Base-by-base conservation (phyloP, 2,888 invertebrate species). In the Galeopsomyia nigrocyanea region DNA sequence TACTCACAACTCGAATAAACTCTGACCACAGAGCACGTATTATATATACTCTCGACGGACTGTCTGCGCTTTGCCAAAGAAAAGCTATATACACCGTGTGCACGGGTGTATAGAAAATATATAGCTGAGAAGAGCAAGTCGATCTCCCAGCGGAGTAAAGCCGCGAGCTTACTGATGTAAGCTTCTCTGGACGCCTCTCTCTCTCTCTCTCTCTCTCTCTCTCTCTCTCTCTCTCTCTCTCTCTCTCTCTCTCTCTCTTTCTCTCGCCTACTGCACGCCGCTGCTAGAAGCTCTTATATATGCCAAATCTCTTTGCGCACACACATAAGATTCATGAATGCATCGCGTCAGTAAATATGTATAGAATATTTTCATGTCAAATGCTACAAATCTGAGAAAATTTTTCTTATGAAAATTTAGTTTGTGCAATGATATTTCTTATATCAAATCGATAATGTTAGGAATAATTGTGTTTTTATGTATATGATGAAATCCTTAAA, bases 131-230 rank as follows among this genome's bases (percentile, higher is more conserved):
- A 63, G 58, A 57, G 31, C 63, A 39, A 39, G 80, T 81, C 81
- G 82, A 82, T 83, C 82, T 84, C 80, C 78, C 79, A 76, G 80
- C 77, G 75, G 75, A 80, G 77, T 82, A 83, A 83, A 81, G 83
- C 79, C 76, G 76, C 79, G 76, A 81, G 82, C 83, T 83, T 83
- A 83, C 79, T 77, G 65, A 64, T 78, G 78, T 83, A 83, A 84
- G 82, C 82, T 80, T 76, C 80, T 79, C 79, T 77, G 73, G 64
- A 66, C 75, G 65, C 22, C 62, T 78, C 78, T 80, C 80, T 77
- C 71, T 76, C 72, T 74, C 77, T 73, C 69, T 76, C 67, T 75
- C 26, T 65, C 21, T 46, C 0, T 53, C 21, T 49, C 26, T 53
- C 50, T 0, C 21, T 64, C 56, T 39, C 63, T 31, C n/a, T n/a